These are phyloP conservation scores for Xiphorhynchus erythropygius DNA, from an alignment of 2,797 vertebrate genomes.

Conservation along the genomic window DNA sequence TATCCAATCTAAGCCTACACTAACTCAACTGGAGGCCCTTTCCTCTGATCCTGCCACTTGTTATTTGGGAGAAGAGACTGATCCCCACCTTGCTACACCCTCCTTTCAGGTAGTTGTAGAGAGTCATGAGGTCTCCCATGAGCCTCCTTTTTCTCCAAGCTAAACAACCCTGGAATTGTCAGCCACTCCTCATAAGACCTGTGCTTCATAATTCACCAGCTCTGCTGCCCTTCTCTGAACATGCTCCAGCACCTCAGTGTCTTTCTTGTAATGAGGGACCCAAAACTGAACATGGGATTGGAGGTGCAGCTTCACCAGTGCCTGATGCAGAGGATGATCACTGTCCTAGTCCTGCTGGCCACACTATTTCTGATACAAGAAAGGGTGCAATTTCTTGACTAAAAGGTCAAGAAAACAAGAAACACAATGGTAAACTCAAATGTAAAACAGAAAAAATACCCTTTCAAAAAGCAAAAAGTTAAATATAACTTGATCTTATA, in stretches of 20 bases:
- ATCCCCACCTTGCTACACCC: fast-evolving
- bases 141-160: neutral
- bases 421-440: neutral
- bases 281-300: neutral
- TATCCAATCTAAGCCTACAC: neutral
- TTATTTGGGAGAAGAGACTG: neutral
- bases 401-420: neutral
- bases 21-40: neutral
- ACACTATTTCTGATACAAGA: neutral
- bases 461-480: neutral
- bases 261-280: neutral
- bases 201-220: neutral
- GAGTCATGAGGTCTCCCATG: fast-evolving
- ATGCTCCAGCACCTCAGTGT: fast-evolving
- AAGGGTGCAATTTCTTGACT: neutral
- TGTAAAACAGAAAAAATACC: neutral
- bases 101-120: neutral
- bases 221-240: fast-evolving
- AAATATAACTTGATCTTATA: neutral
- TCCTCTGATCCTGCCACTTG: neutral
- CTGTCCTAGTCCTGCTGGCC: neutral
- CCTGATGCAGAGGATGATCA: fast-evolving
- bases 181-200: fast-evolving
- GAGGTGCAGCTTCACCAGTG: fast-evolving
- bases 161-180: neutral